Evolutionary conservation across 2,888 invertebrate genomes (phyloP), one percentile per base, ranked within the genome.

Genomic region (Troides helena): DNA sequence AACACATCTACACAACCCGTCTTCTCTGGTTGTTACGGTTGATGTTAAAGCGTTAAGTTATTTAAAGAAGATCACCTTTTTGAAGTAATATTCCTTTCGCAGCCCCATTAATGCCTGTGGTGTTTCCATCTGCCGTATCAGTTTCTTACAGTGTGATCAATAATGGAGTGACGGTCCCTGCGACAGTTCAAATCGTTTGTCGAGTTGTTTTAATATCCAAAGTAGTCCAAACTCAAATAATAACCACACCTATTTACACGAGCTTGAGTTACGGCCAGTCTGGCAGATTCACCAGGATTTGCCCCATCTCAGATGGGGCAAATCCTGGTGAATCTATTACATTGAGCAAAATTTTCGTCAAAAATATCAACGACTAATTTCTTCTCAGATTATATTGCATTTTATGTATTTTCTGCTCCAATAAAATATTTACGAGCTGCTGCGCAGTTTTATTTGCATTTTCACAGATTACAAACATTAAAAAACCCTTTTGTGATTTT

Each of bases 81-180:
- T 72, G 71, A 73, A 72, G 70, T 72, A 72, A 70, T 73, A 65
- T 77, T 74, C 74, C 72, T 75, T 74, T 72, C 76, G 68, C 78
- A 81, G 81, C 75, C 21, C 73, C 75, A 63, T 67, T 74, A 50
- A 71, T 73, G 71, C 74, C 75, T 63, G 69, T 74, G 53, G 71
- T 74, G 70, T 70, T 76, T 46, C 75, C 78, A 60, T 74, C 82
- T 64, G 80, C 81, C 56, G 82, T 81, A 21, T 82, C 83, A 46
- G 79, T 80, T 65, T 82, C 80, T 74, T 84, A 86, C 67, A 86
- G 80, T 77, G 66, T 83, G 71, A 73, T 89, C 74, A 85, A 88
- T 82, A 88, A 88, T 72, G 88, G 87, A 46, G 69, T 82, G 69
- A 76, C 82, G 66, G 71, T 87, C 69, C 85, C 85, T 30, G 75